phyloP scores from a whole-genome alignment of 2,888 invertebrate genomes.

The Periphyllus acericola region DNA sequence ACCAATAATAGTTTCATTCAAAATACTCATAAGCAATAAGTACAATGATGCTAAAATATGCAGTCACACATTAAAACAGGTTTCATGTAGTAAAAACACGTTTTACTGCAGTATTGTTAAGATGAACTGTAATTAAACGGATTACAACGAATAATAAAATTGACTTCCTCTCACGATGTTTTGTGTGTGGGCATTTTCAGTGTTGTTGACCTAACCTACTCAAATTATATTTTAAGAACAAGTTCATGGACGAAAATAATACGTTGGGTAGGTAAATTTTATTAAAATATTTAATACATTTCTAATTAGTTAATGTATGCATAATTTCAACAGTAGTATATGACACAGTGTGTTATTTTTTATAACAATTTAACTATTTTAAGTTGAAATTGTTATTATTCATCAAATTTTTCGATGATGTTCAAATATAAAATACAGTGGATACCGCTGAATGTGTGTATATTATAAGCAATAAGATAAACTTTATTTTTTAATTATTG shows the following conservation, averaged over 20 bases:
- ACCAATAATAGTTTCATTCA: not conserved
- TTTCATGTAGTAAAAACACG: not conserved
- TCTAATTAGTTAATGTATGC: not conserved
- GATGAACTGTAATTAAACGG: not conserved
- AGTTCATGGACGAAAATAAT: not conserved
- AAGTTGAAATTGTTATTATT: not conserved
- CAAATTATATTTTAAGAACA: constrained; percentile 6
- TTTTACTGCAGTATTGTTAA: not conserved
- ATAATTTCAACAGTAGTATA: not conserved
- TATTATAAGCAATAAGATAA: not conserved
- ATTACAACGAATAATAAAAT: not conserved
- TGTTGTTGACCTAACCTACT: constrained; percentile 48
- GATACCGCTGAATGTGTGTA: no score
- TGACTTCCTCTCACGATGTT: not conserved
- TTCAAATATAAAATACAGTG: no score
- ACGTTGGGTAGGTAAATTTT: not conserved
- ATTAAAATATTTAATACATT: not conserved
- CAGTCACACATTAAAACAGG: not conserved
- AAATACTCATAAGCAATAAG: not conserved
- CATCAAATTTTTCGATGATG: not conserved
- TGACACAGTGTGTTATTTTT: not conserved
- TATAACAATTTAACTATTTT: not conserved
- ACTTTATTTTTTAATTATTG: no score
- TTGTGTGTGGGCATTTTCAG: constrained; percentile 12
- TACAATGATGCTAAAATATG: not conserved